phyloP scores from a whole-genome alignment of 2,797 vertebrate species.

The Hemibagrus guttatus region DNA sequence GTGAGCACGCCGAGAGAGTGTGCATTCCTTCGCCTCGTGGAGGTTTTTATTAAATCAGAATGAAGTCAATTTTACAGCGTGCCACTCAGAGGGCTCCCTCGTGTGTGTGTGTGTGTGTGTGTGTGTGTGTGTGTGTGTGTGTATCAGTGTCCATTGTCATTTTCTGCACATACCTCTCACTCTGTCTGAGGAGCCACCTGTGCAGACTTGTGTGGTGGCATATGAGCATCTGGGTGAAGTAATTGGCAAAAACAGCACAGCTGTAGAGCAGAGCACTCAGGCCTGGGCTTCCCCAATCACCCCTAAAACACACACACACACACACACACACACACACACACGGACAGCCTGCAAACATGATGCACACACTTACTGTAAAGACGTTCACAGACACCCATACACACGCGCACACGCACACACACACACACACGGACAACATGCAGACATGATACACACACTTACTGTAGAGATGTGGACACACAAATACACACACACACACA shows the following conservation, averaged over 20 bases:
- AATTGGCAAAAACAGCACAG: constrained; percentile 84
- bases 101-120: constrained; percentile 16
- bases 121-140: constrained; percentile 12
- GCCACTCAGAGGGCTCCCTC: constrained; percentile 12
- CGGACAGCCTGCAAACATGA: constrained; percentile 12
- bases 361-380: background rate
- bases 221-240: constrained; percentile 72
- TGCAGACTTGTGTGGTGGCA: constrained; percentile 59
- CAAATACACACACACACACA: too few species aligned
- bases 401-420: constrained; percentile 58
- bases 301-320: constrained; percentile 56
- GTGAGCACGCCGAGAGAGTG: background rate
- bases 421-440: constrained; percentile 29
- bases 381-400: constrained; percentile 66
- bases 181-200: constrained; percentile 56
- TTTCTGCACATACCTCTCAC: constrained; percentile 40
- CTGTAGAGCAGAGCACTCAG: constrained; percentile 75
- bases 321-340: constrained; percentile 55
- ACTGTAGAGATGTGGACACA: background rate
- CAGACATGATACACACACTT: background rate
- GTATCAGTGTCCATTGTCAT: constrained; percentile 60
- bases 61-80: constrained; percentile 30
- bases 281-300: constrained; percentile 76
- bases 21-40: background rate
- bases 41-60: constrained; percentile 34